Evolutionary conservation across 2,888 invertebrate species (phyloP), one percentile per base, ranked within the genome.

Genomic region (Lamellibrachia satsuma): DNA sequence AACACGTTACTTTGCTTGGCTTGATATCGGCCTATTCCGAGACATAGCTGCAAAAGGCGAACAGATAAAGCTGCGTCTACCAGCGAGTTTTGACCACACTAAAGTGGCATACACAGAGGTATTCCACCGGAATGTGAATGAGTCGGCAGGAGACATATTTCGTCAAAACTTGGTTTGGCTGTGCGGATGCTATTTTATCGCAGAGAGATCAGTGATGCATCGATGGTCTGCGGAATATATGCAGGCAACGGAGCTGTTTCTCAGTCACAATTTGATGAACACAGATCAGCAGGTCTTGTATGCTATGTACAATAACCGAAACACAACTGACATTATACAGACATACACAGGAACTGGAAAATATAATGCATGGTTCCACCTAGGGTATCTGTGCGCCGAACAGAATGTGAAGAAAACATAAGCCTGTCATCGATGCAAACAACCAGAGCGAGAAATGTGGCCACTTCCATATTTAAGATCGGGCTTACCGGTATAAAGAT

Each of bases 11-110:
- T 93, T 96, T 52, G 94, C 94, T 11, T 96, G 96, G 96, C 91
- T 96, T 52, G 96, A 96, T 91, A 94, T 95, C 15, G 96, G 96
- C 4, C 93, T 95, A 22, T 96, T 95, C 92, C 94, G 95, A 27
- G 94, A 94, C 60, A n/a, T 92, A 52, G 27, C 52, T 9, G 90
- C 93, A 22, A 94, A 94, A 39, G 93, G 91, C 4, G 92, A 93
- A 9, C 51, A 90, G 0, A 95, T 95, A 93, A 93, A 92, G 7
- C 90, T 95, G 22, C 55, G 93, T 15, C 91, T 94, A 0, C 95
- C 95, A 7, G 75, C 92, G 9, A 92, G 93, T 52, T 94, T 95
- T 93, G 94, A 95, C 55, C 90, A 93, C 9, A 92, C 93, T 27
- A 94, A 39, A 91, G 91, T 91, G 9, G 91, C 91, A 91, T 91